Base-by-base conservation (phyloP, 2,113 vertebrate genomes). In the Mirza zaza region DNA sequence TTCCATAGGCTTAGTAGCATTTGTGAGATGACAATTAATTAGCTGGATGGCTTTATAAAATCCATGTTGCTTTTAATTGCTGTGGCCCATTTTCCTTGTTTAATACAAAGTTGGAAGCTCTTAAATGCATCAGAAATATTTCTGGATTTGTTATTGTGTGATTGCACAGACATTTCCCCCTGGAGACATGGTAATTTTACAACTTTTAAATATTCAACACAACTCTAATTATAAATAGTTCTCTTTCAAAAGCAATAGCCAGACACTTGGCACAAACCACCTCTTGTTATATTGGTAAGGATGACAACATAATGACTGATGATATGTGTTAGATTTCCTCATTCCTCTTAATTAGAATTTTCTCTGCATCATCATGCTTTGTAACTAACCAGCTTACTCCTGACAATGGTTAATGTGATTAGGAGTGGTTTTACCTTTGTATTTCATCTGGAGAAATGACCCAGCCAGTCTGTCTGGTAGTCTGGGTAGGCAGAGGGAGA, bases 171-270 rank as follows among this genome's bases (percentile, higher is more conserved):
- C 71, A 70, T 73, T 87, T 97, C 15, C 32, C 70, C 94, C 75
- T 50, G 45, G 90, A 87, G 93, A 95, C 68, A 68, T 79, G 96
- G 81, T 94, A 59, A 95, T 95, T 93, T 96, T 84, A 76, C 93
- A 94, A 92, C 97, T 96, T 97, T 96, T 92, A 95, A 97, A 96
- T 93, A 96, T 95, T 97, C 96, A 96, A 65, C 70, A 91, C 92
- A 87, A 71, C 79, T 94, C 87, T 96, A 95, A 94, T 95, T 96
- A 97, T 93, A 96, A 97, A 95, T 59, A 59, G 93, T 89, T 97
- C 94, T 92, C 92, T 90, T 95, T 97, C 63, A 70, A 87, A 96
- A 86, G 93, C 0, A 7, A 94, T 83, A 45, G 82, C 68, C 93
- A 87, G 96, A 84, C 84, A 83, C 76, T 81, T 80, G 90, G 88